Percentiles rank a stretch among this genome's conserved stretches.
Evolutionary conservation across 1,140 invertebrate species (phyloP).

Genomic region (Neuroterus valhalla): DNA sequence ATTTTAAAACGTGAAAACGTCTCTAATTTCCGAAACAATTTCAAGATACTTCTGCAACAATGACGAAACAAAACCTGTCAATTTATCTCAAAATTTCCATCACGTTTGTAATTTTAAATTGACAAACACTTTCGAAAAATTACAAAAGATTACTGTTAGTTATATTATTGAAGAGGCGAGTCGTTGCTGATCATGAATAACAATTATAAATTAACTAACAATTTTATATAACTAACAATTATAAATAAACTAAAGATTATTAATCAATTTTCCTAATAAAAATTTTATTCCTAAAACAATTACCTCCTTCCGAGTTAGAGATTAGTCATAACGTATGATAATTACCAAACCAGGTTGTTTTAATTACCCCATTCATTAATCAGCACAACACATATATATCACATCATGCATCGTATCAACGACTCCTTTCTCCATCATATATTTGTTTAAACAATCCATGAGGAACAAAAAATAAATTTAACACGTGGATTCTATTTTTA

Average conservation of each 20-base stretch:
- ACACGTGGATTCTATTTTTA: conserved; percentile 17
- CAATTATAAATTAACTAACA: no score
- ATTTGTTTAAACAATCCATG: background rate
- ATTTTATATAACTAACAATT: no score
- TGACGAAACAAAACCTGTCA: background rate
- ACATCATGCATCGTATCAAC: background rate
- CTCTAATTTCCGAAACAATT: conserved; percentile 17
- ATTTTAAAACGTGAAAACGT: conserved; percentile 29
- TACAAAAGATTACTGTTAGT: no score
- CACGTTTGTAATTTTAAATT: no score
- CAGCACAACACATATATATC: background rate
- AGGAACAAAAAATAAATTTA: background rate
- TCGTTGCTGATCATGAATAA: no score
- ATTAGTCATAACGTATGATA: background rate
- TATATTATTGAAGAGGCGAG: no score
- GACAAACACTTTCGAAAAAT: no score
- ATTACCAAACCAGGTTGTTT: background rate
- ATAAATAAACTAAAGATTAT: no score
- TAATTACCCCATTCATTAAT: conserved; percentile 27
- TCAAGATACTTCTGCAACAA: conserved; percentile 1
- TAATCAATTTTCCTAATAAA: no score
- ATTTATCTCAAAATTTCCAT: background rate
- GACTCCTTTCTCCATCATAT: background rate
- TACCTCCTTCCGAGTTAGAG: no score
- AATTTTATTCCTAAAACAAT: no score